A percentile compares a stretch with the other conserved stretches of the same genome.
These are phyloP conservation scores for Zoanthus sansibaricus DNA, from an alignment of 92 coral and sea anemone species.

Conservation along the genomic window DNA sequence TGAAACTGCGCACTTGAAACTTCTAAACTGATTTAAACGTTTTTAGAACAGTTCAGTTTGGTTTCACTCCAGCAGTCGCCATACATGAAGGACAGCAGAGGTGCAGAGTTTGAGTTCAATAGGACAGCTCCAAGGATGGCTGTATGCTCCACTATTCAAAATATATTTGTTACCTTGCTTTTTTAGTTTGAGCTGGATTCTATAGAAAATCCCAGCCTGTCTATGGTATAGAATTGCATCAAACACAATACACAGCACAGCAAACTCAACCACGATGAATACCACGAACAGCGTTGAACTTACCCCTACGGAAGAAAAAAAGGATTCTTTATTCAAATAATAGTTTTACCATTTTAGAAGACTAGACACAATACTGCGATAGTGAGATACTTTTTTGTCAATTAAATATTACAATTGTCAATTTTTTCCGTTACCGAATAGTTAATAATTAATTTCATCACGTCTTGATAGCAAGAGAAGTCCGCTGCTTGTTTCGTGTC, in stretches of 20 bases:
- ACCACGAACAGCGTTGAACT: constrained; percentile 44
- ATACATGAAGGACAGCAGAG: constrained; percentile 1
- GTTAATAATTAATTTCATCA: not conserved
- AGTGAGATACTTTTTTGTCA: too few species aligned
- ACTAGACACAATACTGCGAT: not conserved
- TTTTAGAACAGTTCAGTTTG: not conserved
- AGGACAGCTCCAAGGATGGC: constrained; percentile 3
- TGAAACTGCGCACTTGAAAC: not conserved
- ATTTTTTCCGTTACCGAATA: too few species aligned
- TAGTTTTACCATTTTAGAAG: not conserved
- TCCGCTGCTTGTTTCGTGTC: not conserved
- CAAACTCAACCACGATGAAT: constrained; percentile 41
- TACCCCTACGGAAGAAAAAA: constrained; percentile 25
- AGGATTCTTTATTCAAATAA: not conserved
- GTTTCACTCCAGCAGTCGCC: constrained; percentile 1
- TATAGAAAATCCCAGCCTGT: constrained; percentile 41
- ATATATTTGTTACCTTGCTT: constrained; percentile 31
- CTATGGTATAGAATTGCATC: constrained; percentile 48
- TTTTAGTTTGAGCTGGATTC: constrained; percentile 30
- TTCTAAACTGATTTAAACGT: not conserved
- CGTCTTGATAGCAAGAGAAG: not conserved
- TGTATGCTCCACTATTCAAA: not conserved
- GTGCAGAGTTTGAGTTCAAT: not conserved
- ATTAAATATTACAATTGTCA: too few species aligned
- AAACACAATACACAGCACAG: constrained; percentile 42